Base-by-base conservation (phyloP, 1,140 invertebrate genomes). In the Hycleus cichorii region DNA sequence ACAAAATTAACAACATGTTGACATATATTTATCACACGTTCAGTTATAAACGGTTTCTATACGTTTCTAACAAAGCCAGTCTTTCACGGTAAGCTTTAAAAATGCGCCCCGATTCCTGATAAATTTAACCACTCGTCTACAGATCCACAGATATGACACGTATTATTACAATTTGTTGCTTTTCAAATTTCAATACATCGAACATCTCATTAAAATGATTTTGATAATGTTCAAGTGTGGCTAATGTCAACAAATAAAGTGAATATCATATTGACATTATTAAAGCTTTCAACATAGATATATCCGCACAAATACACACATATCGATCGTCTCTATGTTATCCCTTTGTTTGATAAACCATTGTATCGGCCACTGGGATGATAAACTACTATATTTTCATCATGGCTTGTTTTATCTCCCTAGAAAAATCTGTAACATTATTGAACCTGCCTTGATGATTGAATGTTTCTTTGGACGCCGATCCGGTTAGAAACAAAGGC, bases 271-370 rank as follows among this genome's bases (percentile, higher is more conserved):
- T 59, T 62, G 57, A 59, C 57, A 62, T 59, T 58, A 62, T 59
- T 59, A 32, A 52, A 57, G 61, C 61, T 60, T 51, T 63, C 57
- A 58, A 44, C 53, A 47, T 52, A 18, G 18, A 18, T 18, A 32
- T 32, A 32, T 32, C 4, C 32, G 7, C 32, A 32, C 7, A 32
- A 4, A 32, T 32, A 32, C 7, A 32, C 32, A 7, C 7, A 32
- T 32, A 32, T 32, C 7, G 32, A 63, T 58, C 58, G 55, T 27
- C 44, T 11, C 10, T 24, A 27, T 47, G 39, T 47, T 39, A 49
- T 47, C 58, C 58, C 59, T 63, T 56, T 60, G 54, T 64, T 64
- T 64, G 62, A 64, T 51, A 55, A 64, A 54, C 62, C 58, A 64
- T 64, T 64, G 59, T 64, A 50, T 57, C 58, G 58, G 45, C 49